Evolutionary conservation across 2,113 vertebrate genomes (phyloP).

Genomic region (Mobula hypostoma): DNA sequence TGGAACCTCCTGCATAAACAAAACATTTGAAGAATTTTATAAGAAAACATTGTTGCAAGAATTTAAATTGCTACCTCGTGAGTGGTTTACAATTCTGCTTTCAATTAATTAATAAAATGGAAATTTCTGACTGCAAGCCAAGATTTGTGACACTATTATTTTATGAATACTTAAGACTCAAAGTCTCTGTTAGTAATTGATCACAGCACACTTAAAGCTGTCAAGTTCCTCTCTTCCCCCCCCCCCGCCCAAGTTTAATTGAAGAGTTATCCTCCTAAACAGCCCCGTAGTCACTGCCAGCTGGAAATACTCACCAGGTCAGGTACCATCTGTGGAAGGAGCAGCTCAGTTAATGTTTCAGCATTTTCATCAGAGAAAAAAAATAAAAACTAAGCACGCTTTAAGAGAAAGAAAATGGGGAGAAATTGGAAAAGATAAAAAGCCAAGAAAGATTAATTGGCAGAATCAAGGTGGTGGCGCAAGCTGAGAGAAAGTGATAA

Average conservation of each 20-base stretch:
- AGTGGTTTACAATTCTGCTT: neutral
- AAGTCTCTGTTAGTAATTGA: neutral
- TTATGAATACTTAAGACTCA: neutral
- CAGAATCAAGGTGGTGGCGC: too few species aligned
- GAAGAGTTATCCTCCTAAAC: neutral
- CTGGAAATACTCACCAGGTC: too few species aligned
- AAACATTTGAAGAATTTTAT: neutral
- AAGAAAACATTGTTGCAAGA: neutral
- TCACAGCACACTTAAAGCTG: neutral
- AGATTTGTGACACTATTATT: neutral
- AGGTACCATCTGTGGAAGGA: too few species aligned
- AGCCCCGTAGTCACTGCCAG: neutral
- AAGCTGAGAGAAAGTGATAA: too few species aligned
- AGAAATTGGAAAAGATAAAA: too few species aligned
- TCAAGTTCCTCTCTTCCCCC: neutral
- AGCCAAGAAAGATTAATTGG: too few species aligned
- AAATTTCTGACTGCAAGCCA: neutral
- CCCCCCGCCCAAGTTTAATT: neutral
- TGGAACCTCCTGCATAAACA: slow-evolving; percentile 1
- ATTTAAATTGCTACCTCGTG: neutral
- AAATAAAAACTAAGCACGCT: too few species aligned
- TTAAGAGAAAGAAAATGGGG: too few species aligned
- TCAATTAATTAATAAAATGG: slow-evolving; percentile 5
- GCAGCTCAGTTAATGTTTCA: too few species aligned
- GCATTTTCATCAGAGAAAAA: too few species aligned